Base-by-base conservation (phyloP, 2,888 invertebrate genomes). In the Hypercompe scribonia region DNA sequence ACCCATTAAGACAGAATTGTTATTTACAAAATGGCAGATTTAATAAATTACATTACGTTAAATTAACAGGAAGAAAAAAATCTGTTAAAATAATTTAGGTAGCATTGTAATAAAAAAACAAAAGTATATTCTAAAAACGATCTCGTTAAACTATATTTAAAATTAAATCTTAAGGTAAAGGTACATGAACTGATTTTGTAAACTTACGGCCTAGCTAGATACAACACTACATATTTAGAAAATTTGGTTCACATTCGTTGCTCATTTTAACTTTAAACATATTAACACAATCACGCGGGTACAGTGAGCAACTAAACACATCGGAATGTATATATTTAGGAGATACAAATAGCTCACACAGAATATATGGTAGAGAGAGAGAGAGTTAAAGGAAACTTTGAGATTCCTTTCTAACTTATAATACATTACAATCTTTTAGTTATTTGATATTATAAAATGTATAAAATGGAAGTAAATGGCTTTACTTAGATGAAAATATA, bases 161-260 rank as follows among this genome's bases (percentile, higher is more conserved):
- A 84, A 83, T 61, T 84, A 84, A 81, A 83, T 78, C 80, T 77
- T 80, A 80, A 75, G 88, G 80, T 87, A 68, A 46, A 89, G 87
- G 87, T 88, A 89, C 88, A 88, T 81, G 79, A 88, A 87, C 82
- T 79, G 85, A 90, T 81, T 88, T 85, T 88, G 87, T 88, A 87
- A 92, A 92, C 92, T 93, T 93, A 94, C 84, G 21, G 69, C 81
- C 93, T 94, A 94, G 74, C 91, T 94, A 94, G 91, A 89, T 93
- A 94, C 90, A 91, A 91, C 83, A 90, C 90, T 94, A 93, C 89
- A 89, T 89, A 89, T 90, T 91, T 91, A 91, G 90, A 92, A 89
- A 94, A 92, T 95, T 95, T 95, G 95, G 95, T 95, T 94, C 94
- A 93, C 90, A 93, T 95, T 95, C 95, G 95, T 95, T 95, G 95